Percentiles rank a stretch among this genome's conserved stretches.
Evolutionary conservation across 2,888 invertebrate species (phyloP).

Genomic region (Xanthorhoe designata): DNA sequence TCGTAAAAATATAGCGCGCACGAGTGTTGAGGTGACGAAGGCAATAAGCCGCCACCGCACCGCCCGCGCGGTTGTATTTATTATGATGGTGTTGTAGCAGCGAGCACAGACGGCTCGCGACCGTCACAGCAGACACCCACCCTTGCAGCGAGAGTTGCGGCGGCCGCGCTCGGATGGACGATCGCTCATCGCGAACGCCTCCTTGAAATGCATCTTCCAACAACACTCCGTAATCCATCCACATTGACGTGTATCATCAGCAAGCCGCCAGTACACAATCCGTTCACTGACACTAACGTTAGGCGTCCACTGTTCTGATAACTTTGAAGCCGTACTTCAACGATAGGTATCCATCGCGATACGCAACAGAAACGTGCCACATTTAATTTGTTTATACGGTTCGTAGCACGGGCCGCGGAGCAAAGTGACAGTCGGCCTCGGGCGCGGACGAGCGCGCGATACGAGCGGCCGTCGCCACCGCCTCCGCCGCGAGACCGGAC

Average conservation of each 20-base stretch:
- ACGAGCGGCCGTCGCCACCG: conserved; percentile 82
- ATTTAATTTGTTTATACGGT: conserved; percentile 74
- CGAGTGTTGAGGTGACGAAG: conserved; percentile 39
- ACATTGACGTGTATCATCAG: conserved; percentile 83
- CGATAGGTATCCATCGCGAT: conserved; percentile 65
- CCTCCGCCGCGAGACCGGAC: conserved; percentile 83
- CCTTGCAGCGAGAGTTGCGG: conserved; percentile 84
- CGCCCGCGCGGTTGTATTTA: conserved; percentile 43
- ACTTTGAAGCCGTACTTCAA: conserved; percentile 49
- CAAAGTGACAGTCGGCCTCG: conserved; percentile 81
- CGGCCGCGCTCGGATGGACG: conserved; percentile 84
- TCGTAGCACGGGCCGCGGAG: conserved; percentile 76
- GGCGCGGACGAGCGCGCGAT: conserved; percentile 82
- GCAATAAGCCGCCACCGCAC: conserved; percentile 36
- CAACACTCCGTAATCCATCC: conserved; percentile 78
- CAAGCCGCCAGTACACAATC: conserved; percentile 76
- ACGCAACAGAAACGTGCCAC: conserved; percentile 70
- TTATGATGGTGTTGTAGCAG: conserved; percentile 49
- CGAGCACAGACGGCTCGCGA: conserved; percentile 59
- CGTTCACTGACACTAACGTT: conserved; percentile 68
- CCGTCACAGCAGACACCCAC: conserved; percentile 73
- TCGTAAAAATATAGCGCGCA: conserved; percentile 38
- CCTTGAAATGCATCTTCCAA: conserved; percentile 85
- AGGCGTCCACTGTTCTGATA: conserved; percentile 64
- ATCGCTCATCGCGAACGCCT: conserved; percentile 85